phyloP scores from a whole-genome alignment of 1,140 invertebrate genomes.

The Pristionchus pacificus region DNA sequence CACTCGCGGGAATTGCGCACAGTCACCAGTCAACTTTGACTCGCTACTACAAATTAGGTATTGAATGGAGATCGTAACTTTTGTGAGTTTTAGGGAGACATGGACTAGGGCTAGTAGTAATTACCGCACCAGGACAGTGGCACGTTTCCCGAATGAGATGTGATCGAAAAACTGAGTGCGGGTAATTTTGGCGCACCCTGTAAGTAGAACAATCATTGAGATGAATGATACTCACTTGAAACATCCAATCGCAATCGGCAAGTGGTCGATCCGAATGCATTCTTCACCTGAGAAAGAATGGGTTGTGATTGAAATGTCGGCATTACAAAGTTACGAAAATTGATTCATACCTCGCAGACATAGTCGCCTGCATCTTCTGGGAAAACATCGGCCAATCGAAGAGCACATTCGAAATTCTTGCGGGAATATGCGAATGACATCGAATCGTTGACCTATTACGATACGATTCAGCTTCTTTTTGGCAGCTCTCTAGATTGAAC shows the following conservation, averaged over 20 bases:
- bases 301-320: too few relatives aligned
- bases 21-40: too few relatives aligned
- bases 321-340: too few relatives aligned
- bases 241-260: conserved; percentile 38
- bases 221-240: conserved; percentile 34
- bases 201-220: not conserved
- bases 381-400: conserved; percentile 82
- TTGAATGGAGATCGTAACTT: too few relatives aligned
- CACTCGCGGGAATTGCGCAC: too few relatives aligned
- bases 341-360: conserved; percentile 78
- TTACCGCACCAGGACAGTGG: too few relatives aligned
- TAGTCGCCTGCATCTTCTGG: conserved; percentile 87
- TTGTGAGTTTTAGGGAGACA: too few relatives aligned
- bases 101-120: too few relatives aligned
- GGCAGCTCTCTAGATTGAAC: too few relatives aligned
- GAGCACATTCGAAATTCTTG: conserved; percentile 21
- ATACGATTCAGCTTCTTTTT: too few relatives aligned
- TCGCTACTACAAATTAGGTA: too few relatives aligned
- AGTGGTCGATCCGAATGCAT: conserved; percentile 61
- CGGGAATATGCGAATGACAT: conserved; percentile 35
- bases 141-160: not conserved
- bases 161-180: not conserved
- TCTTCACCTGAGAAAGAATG: too few relatives aligned
- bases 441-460: conserved; percentile 40
- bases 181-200: not conserved